Base-by-base conservation (phyloP, 2,797 vertebrate genomes). In the Galago senegalensis region DNA sequence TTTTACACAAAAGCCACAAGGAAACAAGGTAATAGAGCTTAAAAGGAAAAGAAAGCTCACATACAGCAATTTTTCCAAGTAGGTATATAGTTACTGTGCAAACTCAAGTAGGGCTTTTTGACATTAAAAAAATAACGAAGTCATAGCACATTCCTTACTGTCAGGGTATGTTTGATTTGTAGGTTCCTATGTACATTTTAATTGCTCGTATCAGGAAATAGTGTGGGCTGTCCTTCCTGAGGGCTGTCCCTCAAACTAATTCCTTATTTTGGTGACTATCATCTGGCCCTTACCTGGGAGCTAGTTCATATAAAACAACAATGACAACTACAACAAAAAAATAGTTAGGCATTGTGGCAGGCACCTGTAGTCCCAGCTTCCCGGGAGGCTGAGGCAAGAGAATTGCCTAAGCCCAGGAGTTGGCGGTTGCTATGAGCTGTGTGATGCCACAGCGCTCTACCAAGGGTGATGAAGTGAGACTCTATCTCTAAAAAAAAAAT, bases 71-170 rank as follows among this genome's bases (percentile, higher is more conserved):
- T 96, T 89, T 87, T 43, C 34, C 29, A 83, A 83, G 37, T 46
- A 13, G 10, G 31, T 18, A 40, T 34, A 67, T 20, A 60, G 37
- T 83, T 83, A 79, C 76, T 56, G 5, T 79, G 87, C 82, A 53
- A 83, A 93, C 80, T 94, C 11, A 70, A 31, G 80, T 94, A 63
- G 23, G 34, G 61, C 12, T 72, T 90, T 89, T 46, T 82, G 40
- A 25, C 40, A 79, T 89, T 79, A 87, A 92, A 69, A 87, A 13
- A 72, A 8, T 69, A 11, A 53, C 43, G 31, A 81, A 87, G n/a
- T 72, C 67, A 34, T 11, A 82, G 43, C 37, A 14, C 61, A 63
- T 43, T 70, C 37, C 89, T 83, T 69, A 61, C 8, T 46, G 34
- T 83, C 25, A 6, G 31, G 67, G 31, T 80, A 40, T 70, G 11